Evolutionary conservation across 2,888 invertebrate species (phyloP).

Genomic region (Rhorus exstirpatorius): DNA sequence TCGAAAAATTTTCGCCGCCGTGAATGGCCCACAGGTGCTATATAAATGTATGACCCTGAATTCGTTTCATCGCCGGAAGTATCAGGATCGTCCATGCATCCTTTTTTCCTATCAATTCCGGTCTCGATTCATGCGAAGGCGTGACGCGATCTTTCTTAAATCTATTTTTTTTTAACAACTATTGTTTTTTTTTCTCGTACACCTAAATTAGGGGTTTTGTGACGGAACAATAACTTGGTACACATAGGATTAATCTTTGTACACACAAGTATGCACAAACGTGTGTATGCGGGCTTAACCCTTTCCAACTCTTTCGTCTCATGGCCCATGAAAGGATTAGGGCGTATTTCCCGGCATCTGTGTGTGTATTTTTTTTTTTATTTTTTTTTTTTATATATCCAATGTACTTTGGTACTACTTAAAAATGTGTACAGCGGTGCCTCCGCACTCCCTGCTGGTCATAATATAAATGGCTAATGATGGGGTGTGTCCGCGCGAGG

Average conservation of each 20-base stretch:
- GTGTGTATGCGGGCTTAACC: slow-evolving; percentile 15
- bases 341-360: slow-evolving; percentile 82
- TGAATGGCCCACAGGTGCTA: not conserved
- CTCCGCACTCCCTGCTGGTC: slow-evolving; percentile 71
- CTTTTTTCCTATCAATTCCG: slow-evolving; percentile 51
- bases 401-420: slow-evolving; percentile 67
- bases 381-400: slow-evolving; percentile 64
- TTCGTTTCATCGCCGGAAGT: slow-evolving; percentile 53
- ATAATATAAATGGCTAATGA: slow-evolving; percentile 85
- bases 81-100: slow-evolving; percentile 39
- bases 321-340: slow-evolving; percentile 76
- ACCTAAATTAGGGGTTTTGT: slow-evolving; percentile 55
- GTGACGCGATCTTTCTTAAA: slow-evolving; percentile 48
- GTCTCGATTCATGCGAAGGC: slow-evolving; percentile 44
- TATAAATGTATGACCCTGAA: not conserved
- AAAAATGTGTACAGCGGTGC: slow-evolving; percentile 41
- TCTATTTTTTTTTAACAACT: slow-evolving; percentile 15
- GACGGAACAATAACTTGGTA: slow-evolving; percentile 25
- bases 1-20: too few relatives aligned
- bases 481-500: slow-evolving; percentile 74
- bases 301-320: slow-evolving; percentile 62
- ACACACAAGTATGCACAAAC: not conserved
- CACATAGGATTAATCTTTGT: slow-evolving; percentile 28
- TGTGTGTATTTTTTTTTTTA: too few relatives aligned
- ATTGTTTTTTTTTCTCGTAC: slow-evolving; percentile 44